Evolutionary conservation across 2,888 invertebrate genomes (phyloP).

Genomic region (Timema cristinae): DNA sequence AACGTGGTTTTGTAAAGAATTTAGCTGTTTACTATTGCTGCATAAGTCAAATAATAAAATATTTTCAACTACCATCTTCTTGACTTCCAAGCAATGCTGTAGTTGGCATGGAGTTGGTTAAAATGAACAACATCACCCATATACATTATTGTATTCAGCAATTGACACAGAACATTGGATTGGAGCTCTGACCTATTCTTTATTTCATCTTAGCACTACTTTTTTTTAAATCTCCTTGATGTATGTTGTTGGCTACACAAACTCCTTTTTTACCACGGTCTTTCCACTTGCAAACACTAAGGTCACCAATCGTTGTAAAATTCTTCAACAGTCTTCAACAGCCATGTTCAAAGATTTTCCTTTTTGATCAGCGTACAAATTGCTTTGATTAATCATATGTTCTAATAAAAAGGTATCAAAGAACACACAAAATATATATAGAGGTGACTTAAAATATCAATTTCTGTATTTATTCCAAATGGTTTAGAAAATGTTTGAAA

Average conservation of each 20-base stretch:
- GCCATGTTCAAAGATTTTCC: conserved; percentile 7
- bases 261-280: conserved; percentile 37
- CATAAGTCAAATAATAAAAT: conserved; percentile 38
- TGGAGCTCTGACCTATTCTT: conserved; percentile 32
- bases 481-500: no score
- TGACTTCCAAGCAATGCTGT: conserved; percentile 36
- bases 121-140: conserved; percentile 39
- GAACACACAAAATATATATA: no score
- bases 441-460: no score
- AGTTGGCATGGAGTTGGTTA: conserved; percentile 36
- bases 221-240: conserved; percentile 31
- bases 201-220: conserved; percentile 34
- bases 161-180: conserved; percentile 35
- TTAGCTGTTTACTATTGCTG: conserved; percentile 34
- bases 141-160: conserved; percentile 36
- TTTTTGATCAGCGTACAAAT: conserved; percentile 17
- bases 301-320: conserved; percentile 31
- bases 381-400: conserved; percentile 14
- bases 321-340: no score
- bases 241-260: conserved; percentile 33
- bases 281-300: conserved; percentile 38
- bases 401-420: no score
- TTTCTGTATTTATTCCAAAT: no score
- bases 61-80: conserved; percentile 40
- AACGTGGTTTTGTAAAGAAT: conserved; percentile 29